Percentiles rank a stretch among this genome's conserved stretches.
Evolutionary conservation across 1,140 invertebrate species (phyloP).

Genomic region (Agrypnia vestita): DNA sequence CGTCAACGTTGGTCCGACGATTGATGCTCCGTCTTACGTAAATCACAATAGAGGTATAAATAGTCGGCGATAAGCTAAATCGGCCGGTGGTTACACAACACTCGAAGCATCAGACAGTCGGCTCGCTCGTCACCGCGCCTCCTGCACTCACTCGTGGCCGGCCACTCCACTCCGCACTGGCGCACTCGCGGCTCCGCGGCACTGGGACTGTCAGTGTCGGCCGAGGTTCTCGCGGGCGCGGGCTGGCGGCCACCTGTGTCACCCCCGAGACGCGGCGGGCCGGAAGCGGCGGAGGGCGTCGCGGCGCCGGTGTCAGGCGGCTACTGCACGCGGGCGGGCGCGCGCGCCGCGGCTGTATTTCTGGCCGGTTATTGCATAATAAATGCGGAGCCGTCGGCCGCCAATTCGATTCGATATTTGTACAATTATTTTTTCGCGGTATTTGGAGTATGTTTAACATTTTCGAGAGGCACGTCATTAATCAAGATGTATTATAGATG

Average conservation of each 20-base stretch:
- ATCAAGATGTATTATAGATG: no score
- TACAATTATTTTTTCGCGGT: no score
- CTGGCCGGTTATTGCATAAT: slow-evolving; percentile 5
- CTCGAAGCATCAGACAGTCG: neutral
- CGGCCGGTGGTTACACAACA: slow-evolving; percentile 6
- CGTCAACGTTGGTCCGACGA: neutral
- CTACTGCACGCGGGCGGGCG: slow-evolving; percentile 1
- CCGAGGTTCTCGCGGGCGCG: neutral
- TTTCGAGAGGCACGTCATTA: no score
- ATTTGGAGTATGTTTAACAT: no score
- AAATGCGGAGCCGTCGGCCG: slow-evolving; percentile 13
- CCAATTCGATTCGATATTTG: slow-evolving; percentile 16
- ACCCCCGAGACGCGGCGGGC: neutral
- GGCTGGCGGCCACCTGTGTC: neutral
- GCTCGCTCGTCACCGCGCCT: neutral
- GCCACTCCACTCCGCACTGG: no score
- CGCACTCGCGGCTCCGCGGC: no score
- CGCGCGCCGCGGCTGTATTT: neutral
- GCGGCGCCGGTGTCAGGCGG: neutral
- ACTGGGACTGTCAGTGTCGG: no score
- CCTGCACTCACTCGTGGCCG: no score
- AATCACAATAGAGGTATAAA: neutral
- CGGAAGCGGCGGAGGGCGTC: neutral
- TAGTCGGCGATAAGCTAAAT: slow-evolving; percentile 23
- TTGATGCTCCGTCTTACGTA: slow-evolving; percentile 23